Percentiles rank a stretch among this genome's conserved stretches.
These are phyloP conservation scores for Mustelus asterias DNA, from an alignment of 2,113 vertebrate species.

Conservation along the genomic window DNA sequence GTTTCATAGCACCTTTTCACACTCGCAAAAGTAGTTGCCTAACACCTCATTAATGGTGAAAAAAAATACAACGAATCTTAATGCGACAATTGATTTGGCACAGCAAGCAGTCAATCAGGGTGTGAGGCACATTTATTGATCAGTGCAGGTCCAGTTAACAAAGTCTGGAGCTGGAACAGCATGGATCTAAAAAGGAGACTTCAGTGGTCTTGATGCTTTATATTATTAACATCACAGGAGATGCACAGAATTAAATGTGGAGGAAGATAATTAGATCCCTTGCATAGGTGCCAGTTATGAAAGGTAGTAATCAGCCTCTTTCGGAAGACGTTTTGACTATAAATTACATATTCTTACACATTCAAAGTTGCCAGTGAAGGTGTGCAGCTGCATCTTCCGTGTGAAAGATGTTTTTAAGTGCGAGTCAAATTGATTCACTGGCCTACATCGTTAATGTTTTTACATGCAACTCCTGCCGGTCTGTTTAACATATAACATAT, in stretches of 20 bases:
- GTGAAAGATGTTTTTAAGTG: too few species aligned
- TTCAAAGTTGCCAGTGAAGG: neutral
- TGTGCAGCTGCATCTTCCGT: neutral
- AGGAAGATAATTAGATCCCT: neutral
- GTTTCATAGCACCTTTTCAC: neutral
- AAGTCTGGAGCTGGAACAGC: neutral
- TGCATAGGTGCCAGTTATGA: neutral
- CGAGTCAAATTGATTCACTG: neutral
- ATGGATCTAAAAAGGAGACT: neutral
- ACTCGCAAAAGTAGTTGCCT: neutral
- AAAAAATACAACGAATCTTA: neutral
- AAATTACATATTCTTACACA: slow-evolving; percentile 21
- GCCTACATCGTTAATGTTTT: neutral
- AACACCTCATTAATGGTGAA: too few species aligned
- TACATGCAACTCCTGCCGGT: neutral
- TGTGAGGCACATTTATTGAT: neutral
- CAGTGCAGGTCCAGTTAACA: neutral
- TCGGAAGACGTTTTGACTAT: neutral
- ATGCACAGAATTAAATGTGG: neutral
- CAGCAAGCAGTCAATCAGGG: neutral
- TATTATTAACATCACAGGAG: neutral
- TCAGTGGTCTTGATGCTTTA: neutral
- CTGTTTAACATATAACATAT: too few species aligned
- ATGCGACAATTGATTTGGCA: neutral
- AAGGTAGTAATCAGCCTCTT: neutral